Base-by-base conservation (phyloP, 2,797 vertebrate species). In the Amphiprion clarkii region DNA sequence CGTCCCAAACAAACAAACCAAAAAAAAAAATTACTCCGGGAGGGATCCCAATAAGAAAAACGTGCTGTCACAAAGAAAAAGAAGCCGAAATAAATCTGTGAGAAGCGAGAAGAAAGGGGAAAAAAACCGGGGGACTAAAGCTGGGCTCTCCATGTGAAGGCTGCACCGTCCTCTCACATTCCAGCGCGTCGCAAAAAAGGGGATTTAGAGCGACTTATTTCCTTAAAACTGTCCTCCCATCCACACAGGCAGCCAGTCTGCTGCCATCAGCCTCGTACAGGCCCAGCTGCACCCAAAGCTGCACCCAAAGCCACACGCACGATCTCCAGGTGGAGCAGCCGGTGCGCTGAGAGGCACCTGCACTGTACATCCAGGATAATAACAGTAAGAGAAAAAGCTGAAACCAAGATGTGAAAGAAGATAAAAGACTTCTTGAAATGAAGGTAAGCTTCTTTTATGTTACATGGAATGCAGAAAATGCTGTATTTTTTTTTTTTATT, bases 201-300 rank as follows among this genome's bases (percentile, higher is more conserved):
- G 92, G 93, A 92, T 93, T 93, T 93, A 85, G 81, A 71, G 85
- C 78, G 91, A 89, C 85, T 92, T 94, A 92, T 94, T 92, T 91
- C 81, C 88, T 93, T 94, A 86, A 95, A 94, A 93, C 79, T 92
- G 86, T 92, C 90, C 88, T 90, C 83, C 84, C 85, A 86, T 91
- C 88, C 88, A 63, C 89, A 77, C 64, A 91, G 84, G 65, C 78
- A 82, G 84, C 78, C 90, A 92, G 78, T 93, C 85, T 78, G 86
- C 88, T 86, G 68, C 75, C 75, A 83, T 79, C 81, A 75, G 76
- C 72, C 77, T 63, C 62, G 67, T 57, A 59, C 79, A 39, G 86
- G 83, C 81, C 87, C 27, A 27, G 27, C 27, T 64, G 79, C 53
- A 19, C 21, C 23, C n/a, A 52, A 11, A 27, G 27, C 27, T 64